These are phyloP conservation scores for Neodiprion fabricii DNA, from an alignment of 1,140 invertebrate genomes.

Conservation along the genomic window DNA sequence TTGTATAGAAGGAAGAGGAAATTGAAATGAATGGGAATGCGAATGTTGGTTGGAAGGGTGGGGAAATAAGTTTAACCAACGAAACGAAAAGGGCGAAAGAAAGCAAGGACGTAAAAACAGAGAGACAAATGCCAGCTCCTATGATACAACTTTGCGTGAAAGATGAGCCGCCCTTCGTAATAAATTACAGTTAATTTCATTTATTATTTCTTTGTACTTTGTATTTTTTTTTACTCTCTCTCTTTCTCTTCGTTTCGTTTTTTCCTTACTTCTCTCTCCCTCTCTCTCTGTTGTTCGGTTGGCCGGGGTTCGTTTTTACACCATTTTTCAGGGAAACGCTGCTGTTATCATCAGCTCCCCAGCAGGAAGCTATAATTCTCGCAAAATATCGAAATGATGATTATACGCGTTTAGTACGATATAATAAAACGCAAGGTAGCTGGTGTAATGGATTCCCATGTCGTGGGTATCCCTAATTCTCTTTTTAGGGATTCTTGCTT, in stretches of 20 bases:
- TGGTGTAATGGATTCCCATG: neutral
- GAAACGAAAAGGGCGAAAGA: neutral
- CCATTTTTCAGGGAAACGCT: neutral
- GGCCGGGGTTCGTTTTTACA: neutral
- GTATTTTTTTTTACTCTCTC: neutral
- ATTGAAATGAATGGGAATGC: neutral
- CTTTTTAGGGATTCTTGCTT: neutral
- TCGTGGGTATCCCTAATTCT: neutral
- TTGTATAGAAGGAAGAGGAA: neutral
- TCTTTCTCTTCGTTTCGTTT: no score
- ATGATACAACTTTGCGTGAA: neutral
- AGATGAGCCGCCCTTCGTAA: neutral
- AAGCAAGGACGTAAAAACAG: neutral
- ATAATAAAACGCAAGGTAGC: no score
- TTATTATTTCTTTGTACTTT: no score
- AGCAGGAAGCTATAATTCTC: constrained; percentile 1
- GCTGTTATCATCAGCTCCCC: neutral
- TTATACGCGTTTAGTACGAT: neutral
- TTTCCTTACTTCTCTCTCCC: no score
- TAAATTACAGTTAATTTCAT: neutral
- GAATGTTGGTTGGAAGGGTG: neutral
- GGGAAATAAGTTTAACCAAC: neutral
- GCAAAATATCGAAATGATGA: neutral
- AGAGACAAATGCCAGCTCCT: neutral
- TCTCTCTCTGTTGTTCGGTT: neutral